phyloP scores from a whole-genome alignment of 2,888 invertebrate species.

The Hydrotaea diabolus region DNA sequence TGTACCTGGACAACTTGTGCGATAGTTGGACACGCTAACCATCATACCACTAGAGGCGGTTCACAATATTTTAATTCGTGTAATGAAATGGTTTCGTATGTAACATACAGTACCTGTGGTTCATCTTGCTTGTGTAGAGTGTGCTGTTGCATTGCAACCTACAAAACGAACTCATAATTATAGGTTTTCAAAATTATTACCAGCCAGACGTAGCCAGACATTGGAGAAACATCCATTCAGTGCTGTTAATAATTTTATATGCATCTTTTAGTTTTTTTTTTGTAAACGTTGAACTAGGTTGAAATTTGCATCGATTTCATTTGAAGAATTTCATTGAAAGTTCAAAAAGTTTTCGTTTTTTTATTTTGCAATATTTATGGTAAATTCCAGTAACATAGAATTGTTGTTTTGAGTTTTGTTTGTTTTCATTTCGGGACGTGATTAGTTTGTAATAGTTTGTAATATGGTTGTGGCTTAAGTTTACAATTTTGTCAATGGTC shows the following conservation, averaged over 20 bases:
- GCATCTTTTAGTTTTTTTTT: neutral
- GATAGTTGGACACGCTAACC: too few relatives aligned
- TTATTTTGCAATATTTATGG: slow-evolving; percentile 23
- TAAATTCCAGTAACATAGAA: slow-evolving; percentile 43
- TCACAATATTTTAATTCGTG: too few relatives aligned
- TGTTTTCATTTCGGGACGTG: slow-evolving; percentile 45
- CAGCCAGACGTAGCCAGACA: slow-evolving; percentile 27
- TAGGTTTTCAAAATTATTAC: slow-evolving; percentile 4
- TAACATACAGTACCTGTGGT: too few relatives aligned
- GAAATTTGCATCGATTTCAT: slow-evolving; percentile 58
- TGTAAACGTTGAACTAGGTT: slow-evolving; percentile 39
- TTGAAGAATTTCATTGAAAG: slow-evolving; percentile 60
- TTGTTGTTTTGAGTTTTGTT: neutral
- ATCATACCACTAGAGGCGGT: too few relatives aligned
- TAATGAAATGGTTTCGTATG: too few relatives aligned
- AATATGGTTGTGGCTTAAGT: slow-evolving; percentile 36
- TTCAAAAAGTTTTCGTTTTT: slow-evolving; percentile 25
- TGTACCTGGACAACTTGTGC: too few relatives aligned
- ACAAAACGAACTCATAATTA: slow-evolving; percentile 49
- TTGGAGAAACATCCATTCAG: slow-evolving; percentile 30
- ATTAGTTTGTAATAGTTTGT: slow-evolving; percentile 21
- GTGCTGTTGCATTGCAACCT: neutral
- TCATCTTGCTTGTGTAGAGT: neutral
- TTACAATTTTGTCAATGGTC: neutral
- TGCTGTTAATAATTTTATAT: neutral